These are phyloP conservation scores for Bombus picipes DNA, from an alignment of 1,140 invertebrate genomes.

Conservation along the genomic window DNA sequence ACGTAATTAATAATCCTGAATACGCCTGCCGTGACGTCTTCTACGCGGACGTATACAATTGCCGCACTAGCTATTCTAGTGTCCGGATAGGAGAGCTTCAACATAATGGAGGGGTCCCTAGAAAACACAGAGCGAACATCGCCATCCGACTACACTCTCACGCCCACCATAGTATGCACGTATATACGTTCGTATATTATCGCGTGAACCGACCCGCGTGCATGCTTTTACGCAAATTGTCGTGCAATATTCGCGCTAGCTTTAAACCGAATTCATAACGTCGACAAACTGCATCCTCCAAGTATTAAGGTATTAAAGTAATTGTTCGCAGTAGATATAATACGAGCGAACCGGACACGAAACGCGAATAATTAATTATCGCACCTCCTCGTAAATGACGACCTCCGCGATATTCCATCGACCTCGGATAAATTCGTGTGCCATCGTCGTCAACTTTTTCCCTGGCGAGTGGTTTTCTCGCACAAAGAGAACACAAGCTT, in stretches of 20 bases:
- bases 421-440: neutral
- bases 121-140: constrained; percentile 55
- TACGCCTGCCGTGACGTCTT: constrained; percentile 22
- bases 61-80: constrained; percentile 33
- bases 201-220: neutral
- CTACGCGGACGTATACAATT: constrained; percentile 43
- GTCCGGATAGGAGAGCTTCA: constrained; percentile 10
- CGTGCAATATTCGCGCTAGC: constrained; percentile 45
- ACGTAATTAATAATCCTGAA: constrained; percentile 67
- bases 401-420: constrained; percentile 14
- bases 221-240: constrained; percentile 66
- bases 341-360: constrained; percentile 34
- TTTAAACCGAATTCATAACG: constrained; percentile 65
- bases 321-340: constrained; percentile 51
- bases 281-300: constrained; percentile 51
- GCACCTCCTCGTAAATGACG: constrained; percentile 9
- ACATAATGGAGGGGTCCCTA: constrained; percentile 50
- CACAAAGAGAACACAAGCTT: too few relatives aligned
- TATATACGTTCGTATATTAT: neutral
- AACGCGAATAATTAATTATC: constrained; percentile 49
- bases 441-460: constrained; percentile 33
- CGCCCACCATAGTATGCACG: neutral
- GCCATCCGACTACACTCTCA: too few relatives aligned
- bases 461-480: constrained; percentile 4
- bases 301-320: constrained; percentile 56